Evolutionary conservation across 2,797 vertebrate species (phyloP).

Genomic region (Labeo calbasu): DNA sequence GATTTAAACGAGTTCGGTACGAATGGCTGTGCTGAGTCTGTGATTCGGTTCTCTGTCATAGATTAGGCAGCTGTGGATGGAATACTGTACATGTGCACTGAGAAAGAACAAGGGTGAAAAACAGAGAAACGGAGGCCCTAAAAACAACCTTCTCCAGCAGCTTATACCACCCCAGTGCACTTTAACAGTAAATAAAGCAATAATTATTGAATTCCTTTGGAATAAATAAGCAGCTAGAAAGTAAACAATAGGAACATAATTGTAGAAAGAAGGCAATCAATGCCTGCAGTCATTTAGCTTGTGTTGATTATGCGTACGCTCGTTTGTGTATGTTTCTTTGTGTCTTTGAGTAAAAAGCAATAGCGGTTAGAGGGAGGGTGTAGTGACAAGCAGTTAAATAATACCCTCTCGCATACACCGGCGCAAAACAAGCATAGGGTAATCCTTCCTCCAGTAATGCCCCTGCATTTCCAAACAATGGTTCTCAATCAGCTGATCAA

Average conservation of each 20-base stretch:
- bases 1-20: conserved; percentile 2
- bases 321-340: conserved; percentile 60
- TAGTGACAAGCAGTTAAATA: conserved; percentile 80
- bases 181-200: conserved; percentile 99
- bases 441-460: conserved; percentile 98
- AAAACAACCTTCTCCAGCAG: conserved; percentile 80
- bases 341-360: conserved; percentile 58
- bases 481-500: conserved; percentile 99
- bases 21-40: not conserved
- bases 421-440: conserved; percentile 80
- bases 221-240: conserved; percentile 99
- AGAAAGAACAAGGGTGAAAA: not conserved
- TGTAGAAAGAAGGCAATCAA: conserved; percentile 98
- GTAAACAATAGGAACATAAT: conserved; percentile 99
- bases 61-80: conserved; percentile 68
- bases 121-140: conserved; percentile 58
- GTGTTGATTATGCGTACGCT: conserved; percentile 97
- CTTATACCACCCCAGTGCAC: conserved; percentile 89
- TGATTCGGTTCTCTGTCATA: conserved; percentile 52
- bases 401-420: conserved; percentile 74
- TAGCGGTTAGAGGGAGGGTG: conserved; percentile 52
- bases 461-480: conserved; percentile 92
- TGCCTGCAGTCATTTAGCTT: conserved; percentile 98
- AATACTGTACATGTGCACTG: conserved; percentile 63
- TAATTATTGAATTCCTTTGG: conserved; percentile 99